Conservation (phyloP, 2,113 vertebrate genomes). For the Prolemur simus region DNA sequence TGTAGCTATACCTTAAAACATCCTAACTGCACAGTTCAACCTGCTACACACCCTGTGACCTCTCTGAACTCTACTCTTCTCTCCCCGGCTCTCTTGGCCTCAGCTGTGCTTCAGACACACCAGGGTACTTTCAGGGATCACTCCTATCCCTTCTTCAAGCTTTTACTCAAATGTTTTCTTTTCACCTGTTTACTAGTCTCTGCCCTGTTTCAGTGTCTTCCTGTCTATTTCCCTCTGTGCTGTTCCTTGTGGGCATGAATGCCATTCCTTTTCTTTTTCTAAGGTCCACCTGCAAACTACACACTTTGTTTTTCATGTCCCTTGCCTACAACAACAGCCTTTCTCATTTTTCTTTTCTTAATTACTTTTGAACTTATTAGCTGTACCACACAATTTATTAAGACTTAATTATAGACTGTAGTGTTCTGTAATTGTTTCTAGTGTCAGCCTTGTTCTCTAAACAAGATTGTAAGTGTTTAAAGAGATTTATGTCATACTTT, state of each 20-base stretch:
- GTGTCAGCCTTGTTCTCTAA: neutral
- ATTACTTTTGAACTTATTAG: constrained; percentile 43
- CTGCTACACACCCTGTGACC: neutral
- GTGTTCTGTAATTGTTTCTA: constrained; percentile 28
- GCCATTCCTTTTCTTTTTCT: neutral
- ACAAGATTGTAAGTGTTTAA: constrained; percentile 23
- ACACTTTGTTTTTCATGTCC: neutral
- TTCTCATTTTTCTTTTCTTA: constrained; percentile 35
- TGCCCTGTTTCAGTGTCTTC: neutral
- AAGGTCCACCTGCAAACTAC: neutral
- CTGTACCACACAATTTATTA: constrained; percentile 23
- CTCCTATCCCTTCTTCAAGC: neutral
- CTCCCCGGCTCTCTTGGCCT: neutral
- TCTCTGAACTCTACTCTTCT: neutral
- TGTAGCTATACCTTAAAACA: neutral
- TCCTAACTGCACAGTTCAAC: too few relatives aligned
- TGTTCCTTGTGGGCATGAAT: neutral
- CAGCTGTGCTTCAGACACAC: neutral
- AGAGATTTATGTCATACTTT: neutral
- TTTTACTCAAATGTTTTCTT: neutral
- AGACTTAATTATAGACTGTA: constrained; percentile 9
- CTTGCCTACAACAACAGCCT: neutral
- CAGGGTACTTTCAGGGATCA: neutral
- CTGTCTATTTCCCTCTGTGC: neutral
- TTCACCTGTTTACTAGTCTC: neutral